Evolutionary conservation across 2,888 invertebrate species (phyloP).

Genomic region (Himalopsyche anomala): DNA sequence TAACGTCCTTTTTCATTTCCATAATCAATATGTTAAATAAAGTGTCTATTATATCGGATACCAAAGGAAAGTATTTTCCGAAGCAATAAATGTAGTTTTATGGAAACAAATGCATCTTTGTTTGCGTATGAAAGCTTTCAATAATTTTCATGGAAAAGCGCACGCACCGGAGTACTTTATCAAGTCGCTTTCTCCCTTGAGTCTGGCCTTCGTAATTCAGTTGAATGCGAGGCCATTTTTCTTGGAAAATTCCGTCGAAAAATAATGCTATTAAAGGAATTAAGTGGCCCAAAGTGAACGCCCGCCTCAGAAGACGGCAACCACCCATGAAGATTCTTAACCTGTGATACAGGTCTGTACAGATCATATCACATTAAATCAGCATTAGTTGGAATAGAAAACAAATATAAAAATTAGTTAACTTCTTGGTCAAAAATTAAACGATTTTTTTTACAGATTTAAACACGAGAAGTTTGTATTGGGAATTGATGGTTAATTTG

Average conservation of each 20-base stretch:
- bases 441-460: too few relatives aligned
- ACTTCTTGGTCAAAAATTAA: too few relatives aligned
- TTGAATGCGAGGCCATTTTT: background rate
- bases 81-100: too few relatives aligned
- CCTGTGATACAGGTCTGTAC: background rate
- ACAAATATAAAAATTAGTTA: too few relatives aligned
- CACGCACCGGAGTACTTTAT: background rate
- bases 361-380: too few relatives aligned
- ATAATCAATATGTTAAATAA: too few relatives aligned
- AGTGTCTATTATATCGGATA: too few relatives aligned
- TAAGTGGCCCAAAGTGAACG: background rate
- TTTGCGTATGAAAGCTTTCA: background rate
- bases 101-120: background rate
- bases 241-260: background rate
- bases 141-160: background rate
- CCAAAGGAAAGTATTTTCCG: too few relatives aligned
- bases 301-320: background rate
- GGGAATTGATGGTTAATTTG: too few relatives aligned
- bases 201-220: conserved; percentile 6
- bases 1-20: too few relatives aligned
- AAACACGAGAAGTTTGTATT: too few relatives aligned
- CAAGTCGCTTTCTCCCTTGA: background rate
- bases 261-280: conserved; percentile 14
- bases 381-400: too few relatives aligned
- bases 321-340: background rate